Conservation (phyloP, 2,113 vertebrate genomes). For the Orycteropus afer region DNA sequence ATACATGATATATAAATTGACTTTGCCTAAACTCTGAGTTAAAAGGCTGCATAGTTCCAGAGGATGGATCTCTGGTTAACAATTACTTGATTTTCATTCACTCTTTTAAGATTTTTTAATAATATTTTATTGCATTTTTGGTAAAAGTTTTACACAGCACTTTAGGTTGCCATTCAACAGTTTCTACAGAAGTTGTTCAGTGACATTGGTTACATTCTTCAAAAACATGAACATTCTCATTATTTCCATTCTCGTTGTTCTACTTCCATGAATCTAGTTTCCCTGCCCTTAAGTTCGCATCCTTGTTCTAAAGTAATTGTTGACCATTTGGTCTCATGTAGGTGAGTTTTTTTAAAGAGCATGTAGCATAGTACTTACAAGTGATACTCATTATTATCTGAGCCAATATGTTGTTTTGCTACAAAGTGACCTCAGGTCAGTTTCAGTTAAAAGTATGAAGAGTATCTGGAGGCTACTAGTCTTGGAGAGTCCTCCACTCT, state of each 20-base stretch:
- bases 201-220: background rate
- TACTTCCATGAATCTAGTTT: background rate
- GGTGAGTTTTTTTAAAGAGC: background rate
- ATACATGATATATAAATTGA: background rate
- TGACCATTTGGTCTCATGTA: background rate
- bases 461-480: background rate
- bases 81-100: slow-evolving; percentile 83
- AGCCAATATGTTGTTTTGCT: background rate
- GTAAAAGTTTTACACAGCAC: background rate
- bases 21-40: slow-evolving; percentile 57
- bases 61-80: slow-evolving; percentile 62
- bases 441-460: background rate
- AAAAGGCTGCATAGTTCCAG: background rate
- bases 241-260: background rate
- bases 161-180: background rate
- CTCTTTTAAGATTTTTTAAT: slow-evolving; percentile 59
- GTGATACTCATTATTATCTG: background rate
- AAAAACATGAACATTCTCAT: background rate
- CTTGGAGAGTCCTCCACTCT: background rate
- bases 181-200: background rate
- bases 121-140: background rate
- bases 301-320: background rate
- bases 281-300: background rate
- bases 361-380: background rate
- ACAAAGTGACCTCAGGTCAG: background rate